Percentiles rank a stretch among this genome's conserved stretches.
Evolutionary conservation across 2,113 vertebrate genomes (phyloP).

Genomic region (Dicaeum eximium): DNA sequence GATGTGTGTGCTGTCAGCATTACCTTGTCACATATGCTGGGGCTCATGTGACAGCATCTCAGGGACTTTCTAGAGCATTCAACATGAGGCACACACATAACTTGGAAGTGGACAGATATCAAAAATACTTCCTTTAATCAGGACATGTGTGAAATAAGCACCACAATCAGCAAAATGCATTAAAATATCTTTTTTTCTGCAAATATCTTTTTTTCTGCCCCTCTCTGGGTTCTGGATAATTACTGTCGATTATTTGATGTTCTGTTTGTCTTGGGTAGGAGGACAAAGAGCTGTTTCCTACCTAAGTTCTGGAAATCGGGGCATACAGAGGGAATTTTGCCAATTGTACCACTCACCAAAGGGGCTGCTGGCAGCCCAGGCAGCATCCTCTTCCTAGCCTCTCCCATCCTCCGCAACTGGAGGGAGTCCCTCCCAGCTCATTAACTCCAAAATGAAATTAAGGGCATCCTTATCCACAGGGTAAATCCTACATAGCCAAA

Average conservation of each 20-base stretch:
- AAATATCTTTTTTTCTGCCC: neutral
- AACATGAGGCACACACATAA: fast-evolving
- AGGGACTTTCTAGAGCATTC: neutral
- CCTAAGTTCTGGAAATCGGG: neutral
- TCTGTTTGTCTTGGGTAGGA: neutral
- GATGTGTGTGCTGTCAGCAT: neutral
- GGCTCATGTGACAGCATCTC: neutral
- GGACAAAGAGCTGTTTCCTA: neutral
- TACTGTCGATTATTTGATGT: neutral
- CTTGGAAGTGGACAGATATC: neutral
- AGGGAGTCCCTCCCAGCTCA: neutral
- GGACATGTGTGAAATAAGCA: neutral
- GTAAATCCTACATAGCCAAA: neutral
- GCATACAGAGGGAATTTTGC: neutral
- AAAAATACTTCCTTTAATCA: neutral
- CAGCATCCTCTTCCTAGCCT: fast-evolving
- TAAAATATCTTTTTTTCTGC: neutral
- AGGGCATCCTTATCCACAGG: neutral
- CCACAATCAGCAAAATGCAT: neutral
- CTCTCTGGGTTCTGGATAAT: neutral
- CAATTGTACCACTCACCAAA: neutral
- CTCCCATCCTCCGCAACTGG: neutral
- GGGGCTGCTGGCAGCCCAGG: neutral
- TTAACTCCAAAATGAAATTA: neutral
- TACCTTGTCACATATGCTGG: fast-evolving